Evolutionary conservation across 2,888 invertebrate species (phyloP), one percentile per base, ranked within the genome.

Genomic region (Eupelmus urozonus): DNA sequence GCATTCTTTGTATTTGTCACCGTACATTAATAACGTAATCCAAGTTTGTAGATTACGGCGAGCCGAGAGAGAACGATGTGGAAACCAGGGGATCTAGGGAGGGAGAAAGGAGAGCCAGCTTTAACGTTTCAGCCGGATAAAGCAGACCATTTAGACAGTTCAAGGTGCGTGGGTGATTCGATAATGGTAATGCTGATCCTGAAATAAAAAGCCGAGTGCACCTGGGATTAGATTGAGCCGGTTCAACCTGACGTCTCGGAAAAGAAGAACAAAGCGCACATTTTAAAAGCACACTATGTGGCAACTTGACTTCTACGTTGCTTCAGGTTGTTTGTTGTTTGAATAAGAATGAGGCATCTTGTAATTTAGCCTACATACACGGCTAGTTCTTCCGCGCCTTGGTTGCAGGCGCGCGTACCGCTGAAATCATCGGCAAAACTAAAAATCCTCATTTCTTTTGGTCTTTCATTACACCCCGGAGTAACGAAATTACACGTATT

Each of bases 121-220:
- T 74, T 78, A 70, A 78, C 65, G 78, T 65, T 74, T 70, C 59
- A 75, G 65, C 25, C 25, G 78, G 74, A 75, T 79, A 79, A 75
- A 79, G 66, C 60, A 73, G 71, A 75, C 74, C 60, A 75, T 79
- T n/a, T 74, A 75, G 70, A 75, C 66, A 60, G 71, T 75, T 69
- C 66, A 45, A 60, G 74, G 45, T 63, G 45, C 66, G 74, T 79
- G 78, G 75, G 78, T 75, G 78, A 79, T 75, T 79, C 60, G 74
- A 79, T 79, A 75, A 59, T 27, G 34, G 57, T 59, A 59, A 66
- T 51, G 42, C 62, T n/a, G 9, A 18, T 7, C 25, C 60, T 20
- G 34, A 40, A 63, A 59, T 66, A 45, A 73, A 63, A 29, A 34
- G 20, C 57, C 11, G 23, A 66, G 57, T 51, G 29, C 23, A 55